Evolutionary conservation across 1,140 invertebrate genomes (phyloP), one percentile per base, ranked within the genome.

Genomic region (Antheraea pernyi): DNA sequence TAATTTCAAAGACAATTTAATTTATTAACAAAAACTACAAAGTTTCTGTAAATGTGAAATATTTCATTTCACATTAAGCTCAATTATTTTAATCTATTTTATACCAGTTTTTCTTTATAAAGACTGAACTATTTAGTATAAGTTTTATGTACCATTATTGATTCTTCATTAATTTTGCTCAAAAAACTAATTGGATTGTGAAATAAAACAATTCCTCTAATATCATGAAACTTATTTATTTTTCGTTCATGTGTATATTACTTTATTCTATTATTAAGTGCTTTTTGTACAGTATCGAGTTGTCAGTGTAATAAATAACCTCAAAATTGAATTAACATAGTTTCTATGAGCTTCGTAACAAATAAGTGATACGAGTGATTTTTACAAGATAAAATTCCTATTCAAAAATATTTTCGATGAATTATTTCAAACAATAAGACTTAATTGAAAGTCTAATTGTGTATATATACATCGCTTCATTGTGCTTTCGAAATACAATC

Each of bases 361-460:
- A 70, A 71, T 77, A 81, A 79, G 73, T 72, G 67, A 75, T 72
- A 75, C 74, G 80, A 83, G 80, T 84, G 81, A 84, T 77, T 78
- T 77, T 78, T 82, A 78, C 69, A 69, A 68, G 74, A 69, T 78
- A 71, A n/a, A n/a, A 73, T 67, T 72, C 19, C 60, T 71, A 75
- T 72, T 75, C 48, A 73, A 65, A 76, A 64, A 62, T 67, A 53
- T 70, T 76, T 74, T 73, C 62, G 68, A 67, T 63, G 10, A 16
- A 65, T 66, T 42, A 53, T 70, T 72, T 75, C 65, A 68, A 75
- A 68, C 11, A 46, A 53, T 64, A 70, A 70, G 67, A 66, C n/a
- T 48, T 65, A 69, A 76, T 59, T 36, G 68, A 70, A 70, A 42
- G 58, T 67, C 53, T 10, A 36, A 37, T 37, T 69, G 62, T 36